Evolutionary conservation across 2,797 vertebrate species (phyloP).

Genomic region (Chrysocyon brachyurus): DNA sequence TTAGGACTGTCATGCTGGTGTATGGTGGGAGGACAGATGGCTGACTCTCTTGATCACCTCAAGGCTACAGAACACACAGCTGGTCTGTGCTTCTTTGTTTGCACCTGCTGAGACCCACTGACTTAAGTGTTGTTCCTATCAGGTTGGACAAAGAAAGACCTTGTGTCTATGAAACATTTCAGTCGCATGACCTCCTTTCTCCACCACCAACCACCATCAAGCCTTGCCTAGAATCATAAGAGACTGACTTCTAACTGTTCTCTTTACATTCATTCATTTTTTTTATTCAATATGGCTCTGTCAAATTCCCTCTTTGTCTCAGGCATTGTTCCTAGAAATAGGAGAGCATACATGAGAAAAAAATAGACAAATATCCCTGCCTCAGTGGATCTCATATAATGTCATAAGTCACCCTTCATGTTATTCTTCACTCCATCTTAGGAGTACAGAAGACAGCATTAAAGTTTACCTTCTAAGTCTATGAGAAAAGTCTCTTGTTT

Average conservation of each 20-base stretch:
- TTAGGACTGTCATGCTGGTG: neutral
- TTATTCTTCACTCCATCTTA: neutral
- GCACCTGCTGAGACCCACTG: neutral
- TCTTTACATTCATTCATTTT: constrained; percentile 4
- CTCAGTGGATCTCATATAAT: neutral
- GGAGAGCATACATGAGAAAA: neutral
- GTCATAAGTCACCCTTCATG: fast-evolving
- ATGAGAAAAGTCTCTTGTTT: neutral
- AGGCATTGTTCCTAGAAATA: neutral
- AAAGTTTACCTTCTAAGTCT: neutral
- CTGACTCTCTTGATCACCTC: neutral
- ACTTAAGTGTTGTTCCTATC: neutral
- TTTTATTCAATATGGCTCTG: neutral
- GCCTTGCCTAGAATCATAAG: neutral
- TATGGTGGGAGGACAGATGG: neutral
- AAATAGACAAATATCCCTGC: neutral
- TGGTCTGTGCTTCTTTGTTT: neutral
- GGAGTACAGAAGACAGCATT: neutral
- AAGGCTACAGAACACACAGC: neutral
- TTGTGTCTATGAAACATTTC: neutral
- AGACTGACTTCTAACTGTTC: neutral
- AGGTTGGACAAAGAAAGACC: neutral
- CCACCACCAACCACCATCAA: neutral
- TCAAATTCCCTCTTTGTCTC: neutral
- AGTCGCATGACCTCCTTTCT: neutral